phyloP scores from a whole-genome alignment of 2,113 vertebrate genomes.

The Pogonocichla stellata region DNA sequence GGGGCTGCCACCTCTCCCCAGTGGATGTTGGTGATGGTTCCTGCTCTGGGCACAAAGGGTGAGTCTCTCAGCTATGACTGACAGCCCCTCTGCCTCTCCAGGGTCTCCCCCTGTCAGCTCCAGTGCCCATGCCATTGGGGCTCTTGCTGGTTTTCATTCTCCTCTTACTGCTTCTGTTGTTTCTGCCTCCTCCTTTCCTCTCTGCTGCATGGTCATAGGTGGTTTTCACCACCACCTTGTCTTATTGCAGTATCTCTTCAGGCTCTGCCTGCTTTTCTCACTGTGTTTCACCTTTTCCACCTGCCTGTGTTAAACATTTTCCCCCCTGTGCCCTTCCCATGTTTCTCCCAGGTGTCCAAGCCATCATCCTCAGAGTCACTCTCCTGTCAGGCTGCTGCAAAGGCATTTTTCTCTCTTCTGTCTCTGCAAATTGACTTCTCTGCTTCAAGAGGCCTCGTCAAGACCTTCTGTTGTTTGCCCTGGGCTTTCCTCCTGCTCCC shows the following conservation, averaged over 20 bases:
- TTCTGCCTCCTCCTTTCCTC: neutral
- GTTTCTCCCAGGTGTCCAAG: neutral
- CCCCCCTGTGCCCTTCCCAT: neutral
- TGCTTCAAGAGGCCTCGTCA: neutral
- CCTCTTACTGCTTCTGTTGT: neutral
- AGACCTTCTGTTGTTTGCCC: neutral
- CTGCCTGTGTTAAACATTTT: neutral
- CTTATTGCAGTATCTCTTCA: neutral
- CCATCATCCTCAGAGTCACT: neutral
- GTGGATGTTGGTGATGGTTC: neutral
- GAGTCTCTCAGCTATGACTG: neutral
- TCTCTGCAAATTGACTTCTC: neutral
- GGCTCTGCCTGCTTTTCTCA: neutral
- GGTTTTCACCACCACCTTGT: neutral
- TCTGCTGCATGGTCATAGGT: neutral
- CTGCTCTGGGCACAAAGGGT: neutral
- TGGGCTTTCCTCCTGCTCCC: neutral
- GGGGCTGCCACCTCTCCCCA: neutral
- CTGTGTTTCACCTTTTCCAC: accelerated
- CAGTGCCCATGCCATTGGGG: accelerated
- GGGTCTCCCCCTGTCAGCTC: neutral
- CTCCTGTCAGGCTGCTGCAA: neutral
- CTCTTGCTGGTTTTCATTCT: neutral
- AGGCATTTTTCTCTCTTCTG: neutral
- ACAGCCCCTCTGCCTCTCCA: neutral